Conservation (phyloP, 2,797 vertebrate species). For the Microctenopoma lineatum region DNA sequence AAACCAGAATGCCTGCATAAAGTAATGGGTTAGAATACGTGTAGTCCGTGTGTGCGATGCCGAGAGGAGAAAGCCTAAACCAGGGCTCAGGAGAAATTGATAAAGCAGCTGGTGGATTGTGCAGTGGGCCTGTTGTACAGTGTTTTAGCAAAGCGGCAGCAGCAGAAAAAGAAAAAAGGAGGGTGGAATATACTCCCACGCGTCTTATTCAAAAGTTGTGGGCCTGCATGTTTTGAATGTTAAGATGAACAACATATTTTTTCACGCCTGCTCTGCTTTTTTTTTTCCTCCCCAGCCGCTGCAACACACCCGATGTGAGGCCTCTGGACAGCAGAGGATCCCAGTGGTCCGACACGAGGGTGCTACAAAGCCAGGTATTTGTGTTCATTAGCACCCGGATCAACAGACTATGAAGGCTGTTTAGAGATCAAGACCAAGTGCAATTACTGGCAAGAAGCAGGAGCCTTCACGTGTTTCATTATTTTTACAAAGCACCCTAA, state of each 20-base stretch:
- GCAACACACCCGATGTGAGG: slow-evolving; percentile 53
- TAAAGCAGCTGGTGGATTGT: slow-evolving; percentile 42
- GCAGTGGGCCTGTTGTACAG: slow-evolving; percentile 25
- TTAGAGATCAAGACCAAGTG: slow-evolving; percentile 73
- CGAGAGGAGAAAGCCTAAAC: slow-evolving; percentile 11
- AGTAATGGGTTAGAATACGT: slow-evolving; percentile 36
- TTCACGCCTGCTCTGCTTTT: slow-evolving; percentile 28
- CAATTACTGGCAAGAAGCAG: slow-evolving; percentile 66
- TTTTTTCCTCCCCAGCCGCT: slow-evolving; percentile 13
- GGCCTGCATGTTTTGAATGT: slow-evolving; percentile 66
- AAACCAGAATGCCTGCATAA: slow-evolving; percentile 33
- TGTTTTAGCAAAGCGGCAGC: slow-evolving; percentile 21
- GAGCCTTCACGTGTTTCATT: slow-evolving; percentile 59
- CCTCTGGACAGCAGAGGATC: slow-evolving; percentile 54
- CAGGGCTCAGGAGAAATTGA: slow-evolving; percentile 41
- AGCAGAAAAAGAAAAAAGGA: neutral
- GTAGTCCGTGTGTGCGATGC: neutral
- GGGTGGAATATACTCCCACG: slow-evolving; percentile 50
- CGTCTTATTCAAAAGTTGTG: slow-evolving; percentile 59
- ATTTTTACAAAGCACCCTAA: slow-evolving; percentile 61
- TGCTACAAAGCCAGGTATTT: slow-evolving; percentile 77
- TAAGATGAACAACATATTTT: slow-evolving; percentile 41
- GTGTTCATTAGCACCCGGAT: slow-evolving; percentile 80
- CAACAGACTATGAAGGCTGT: slow-evolving; percentile 79
- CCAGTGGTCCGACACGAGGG: slow-evolving; percentile 38